Percentiles rank a stretch among this genome's conserved stretches.
These are phyloP conservation scores for Gavialis gangeticus DNA, from an alignment of 2,113 vertebrate species.

Conservation along the genomic window DNA sequence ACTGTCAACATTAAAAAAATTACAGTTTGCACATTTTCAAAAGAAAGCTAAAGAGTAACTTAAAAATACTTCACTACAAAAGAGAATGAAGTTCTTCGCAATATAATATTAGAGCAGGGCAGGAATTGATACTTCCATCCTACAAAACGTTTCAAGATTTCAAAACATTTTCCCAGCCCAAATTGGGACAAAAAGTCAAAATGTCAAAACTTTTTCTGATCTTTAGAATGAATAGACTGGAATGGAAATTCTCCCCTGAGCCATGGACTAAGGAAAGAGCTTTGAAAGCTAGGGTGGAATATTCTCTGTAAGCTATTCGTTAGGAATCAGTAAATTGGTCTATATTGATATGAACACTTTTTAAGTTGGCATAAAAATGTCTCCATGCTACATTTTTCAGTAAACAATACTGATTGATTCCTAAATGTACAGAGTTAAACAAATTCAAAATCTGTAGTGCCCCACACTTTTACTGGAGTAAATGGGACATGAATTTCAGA, in stretches of 20 bases:
- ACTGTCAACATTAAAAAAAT: not conserved
- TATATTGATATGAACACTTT: not conserved
- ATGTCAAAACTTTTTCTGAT: no score
- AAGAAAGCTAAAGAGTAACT: not conserved
- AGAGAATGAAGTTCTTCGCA: not conserved
- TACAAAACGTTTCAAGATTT: not conserved
- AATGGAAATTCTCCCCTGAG: no score
- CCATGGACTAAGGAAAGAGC: not conserved
- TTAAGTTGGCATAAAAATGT: not conserved
- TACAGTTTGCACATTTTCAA: not conserved
- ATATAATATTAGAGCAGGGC: not conserved
- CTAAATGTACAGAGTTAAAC: not conserved
- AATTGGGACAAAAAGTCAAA: no score
- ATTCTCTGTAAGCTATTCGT: not conserved
- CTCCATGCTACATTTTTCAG: accelerated
- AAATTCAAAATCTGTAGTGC: not conserved
- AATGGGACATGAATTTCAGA: not conserved
- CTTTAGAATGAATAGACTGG: no score
- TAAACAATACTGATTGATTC: not conserved
- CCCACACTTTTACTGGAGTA: not conserved
- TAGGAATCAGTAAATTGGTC: no score
- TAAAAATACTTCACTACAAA: not conserved
- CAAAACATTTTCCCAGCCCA: accelerated
- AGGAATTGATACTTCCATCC: not conserved
- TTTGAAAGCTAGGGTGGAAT: no score